Base-by-base conservation (phyloP, 2,888 invertebrate genomes). In the Cephus spinipes region DNA sequence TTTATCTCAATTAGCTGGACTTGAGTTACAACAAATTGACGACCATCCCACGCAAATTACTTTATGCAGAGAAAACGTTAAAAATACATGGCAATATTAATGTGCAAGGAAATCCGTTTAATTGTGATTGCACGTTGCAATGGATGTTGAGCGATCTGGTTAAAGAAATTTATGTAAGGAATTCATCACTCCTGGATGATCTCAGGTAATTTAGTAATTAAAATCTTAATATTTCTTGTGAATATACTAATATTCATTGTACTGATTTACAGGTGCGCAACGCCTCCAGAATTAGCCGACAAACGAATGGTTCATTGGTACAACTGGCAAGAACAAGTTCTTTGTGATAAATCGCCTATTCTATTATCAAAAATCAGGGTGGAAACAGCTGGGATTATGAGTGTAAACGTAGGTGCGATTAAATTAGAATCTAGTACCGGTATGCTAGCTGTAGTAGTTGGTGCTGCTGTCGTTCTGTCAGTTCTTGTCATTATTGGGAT, bases 21-120 rank as follows among this genome's bases (percentile, higher is more conserved):
- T 87, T 94, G 81, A 94, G 93, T 87, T 92, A 92, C 85, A 94
- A 94, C 88, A 92, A 92, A 74, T 84, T 94, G 12, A 90, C 91
- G 0, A 85, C 84, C 1, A 83, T 94, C 0, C 89, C 93, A 0
- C 87, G 88, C 78, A 85, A 89, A 3, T 86, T 93, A n/a, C 83
- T 85, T 32, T 80, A 84, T 73, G 73, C 75, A 4, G 86, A 92
- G 1, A 89, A 91, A 74, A 93, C 92, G 92, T 85, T 90, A 0
- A 82, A 88, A 0, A 84, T 92, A 11, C 84, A 84, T 1, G 92
- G 92, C 11, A 93, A 92, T 1, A 92, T 93, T 0, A 92, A 94
- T 88, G 87, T 94, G 4, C 94, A 94, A 91, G 92, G 91, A 81
- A 95, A 95, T 89, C 95, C 94, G 1, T 94, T 95, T 93, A 90